phyloP scores from a whole-genome alignment of 1,140 invertebrate genomes.

The Macrotrachela quadricornifera region DNA sequence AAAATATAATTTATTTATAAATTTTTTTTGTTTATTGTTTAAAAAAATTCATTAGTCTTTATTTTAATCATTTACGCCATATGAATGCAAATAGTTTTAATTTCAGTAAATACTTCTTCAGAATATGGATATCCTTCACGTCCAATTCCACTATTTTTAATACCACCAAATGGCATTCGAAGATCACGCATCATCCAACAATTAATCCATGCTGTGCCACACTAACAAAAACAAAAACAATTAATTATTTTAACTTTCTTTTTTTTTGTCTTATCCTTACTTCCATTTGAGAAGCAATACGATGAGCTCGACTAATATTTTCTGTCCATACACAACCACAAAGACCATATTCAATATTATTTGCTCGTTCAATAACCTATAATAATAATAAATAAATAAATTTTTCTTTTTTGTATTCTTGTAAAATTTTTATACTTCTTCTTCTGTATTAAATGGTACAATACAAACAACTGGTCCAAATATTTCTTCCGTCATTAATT shows the following conservation, averaged over 20 bases:
- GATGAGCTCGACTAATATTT: slow-evolving; percentile 29
- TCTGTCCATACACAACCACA: slow-evolving; percentile 36
- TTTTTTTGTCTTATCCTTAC: slow-evolving; percentile 11
- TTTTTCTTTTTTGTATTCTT: slow-evolving; percentile 8
- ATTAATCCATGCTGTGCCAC: slow-evolving; percentile 41
- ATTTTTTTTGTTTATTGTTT: too few relatives aligned
- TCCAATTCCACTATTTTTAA: slow-evolving; percentile 38
- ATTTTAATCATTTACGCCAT: slow-evolving; percentile 3
- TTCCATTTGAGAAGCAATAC: slow-evolving; percentile 31
- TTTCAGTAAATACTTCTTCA: slow-evolving; percentile 38
- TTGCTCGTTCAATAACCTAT: slow-evolving; percentile 32
- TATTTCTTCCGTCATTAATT: slow-evolving; percentile 39
- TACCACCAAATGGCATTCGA: slow-evolving; percentile 42
- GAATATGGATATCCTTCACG: slow-evolving; percentile 37
- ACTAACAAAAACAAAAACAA: too few relatives aligned
- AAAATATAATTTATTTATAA: too few relatives aligned
- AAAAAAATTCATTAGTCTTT: too few relatives aligned
- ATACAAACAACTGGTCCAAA: slow-evolving; percentile 41
- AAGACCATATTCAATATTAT: slow-evolving; percentile 35
- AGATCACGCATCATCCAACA: slow-evolving; percentile 39
- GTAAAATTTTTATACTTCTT: slow-evolving; percentile 20
- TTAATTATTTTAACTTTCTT: too few relatives aligned
- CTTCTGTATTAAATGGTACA: slow-evolving; percentile 33
- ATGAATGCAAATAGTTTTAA: slow-evolving; percentile 38
- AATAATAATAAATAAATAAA: not conserved